Conservation (phyloP, 2,797 vertebrate species). For the Spinus pinus region DNA sequence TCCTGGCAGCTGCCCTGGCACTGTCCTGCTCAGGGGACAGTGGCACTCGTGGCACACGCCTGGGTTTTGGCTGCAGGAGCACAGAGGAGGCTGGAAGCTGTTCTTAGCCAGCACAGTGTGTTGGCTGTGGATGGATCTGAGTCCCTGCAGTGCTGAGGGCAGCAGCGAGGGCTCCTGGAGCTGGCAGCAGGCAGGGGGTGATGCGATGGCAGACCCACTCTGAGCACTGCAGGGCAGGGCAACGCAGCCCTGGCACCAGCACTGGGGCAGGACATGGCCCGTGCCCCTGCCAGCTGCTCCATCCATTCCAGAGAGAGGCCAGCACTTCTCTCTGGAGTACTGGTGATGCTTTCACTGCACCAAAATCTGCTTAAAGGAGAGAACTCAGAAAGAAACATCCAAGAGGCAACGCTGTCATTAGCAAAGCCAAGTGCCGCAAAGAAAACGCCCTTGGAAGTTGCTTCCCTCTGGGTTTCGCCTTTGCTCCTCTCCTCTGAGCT, state of each 20-base stretch:
- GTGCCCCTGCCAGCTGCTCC: background rate
- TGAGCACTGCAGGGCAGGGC: background rate
- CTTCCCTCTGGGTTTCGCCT: background rate
- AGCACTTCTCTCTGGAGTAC: background rate
- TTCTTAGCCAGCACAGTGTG: rapidly evolving
- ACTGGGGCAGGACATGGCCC: background rate
- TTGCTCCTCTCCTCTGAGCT: background rate
- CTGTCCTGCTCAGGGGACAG: rapidly evolving
- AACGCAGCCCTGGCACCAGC: background rate
- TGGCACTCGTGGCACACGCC: rapidly evolving
- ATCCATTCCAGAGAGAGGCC: background rate
- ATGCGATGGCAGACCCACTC: rapidly evolving
- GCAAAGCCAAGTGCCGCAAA: background rate
- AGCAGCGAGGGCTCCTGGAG: rapidly evolving
- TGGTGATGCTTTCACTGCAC: background rate
- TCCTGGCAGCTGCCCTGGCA: rapidly evolving
- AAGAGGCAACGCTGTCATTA: background rate
- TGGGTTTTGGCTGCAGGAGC: background rate
- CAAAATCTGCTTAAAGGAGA: background rate
- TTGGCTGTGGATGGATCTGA: background rate
- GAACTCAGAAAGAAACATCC: background rate
- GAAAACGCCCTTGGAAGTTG: background rate
- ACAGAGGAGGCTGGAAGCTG: rapidly evolving
- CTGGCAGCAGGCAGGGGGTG: rapidly evolving
- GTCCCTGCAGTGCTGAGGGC: background rate